phyloP scores from a whole-genome alignment of 2,888 invertebrate species.

The Agrochola lychnidis region DNA sequence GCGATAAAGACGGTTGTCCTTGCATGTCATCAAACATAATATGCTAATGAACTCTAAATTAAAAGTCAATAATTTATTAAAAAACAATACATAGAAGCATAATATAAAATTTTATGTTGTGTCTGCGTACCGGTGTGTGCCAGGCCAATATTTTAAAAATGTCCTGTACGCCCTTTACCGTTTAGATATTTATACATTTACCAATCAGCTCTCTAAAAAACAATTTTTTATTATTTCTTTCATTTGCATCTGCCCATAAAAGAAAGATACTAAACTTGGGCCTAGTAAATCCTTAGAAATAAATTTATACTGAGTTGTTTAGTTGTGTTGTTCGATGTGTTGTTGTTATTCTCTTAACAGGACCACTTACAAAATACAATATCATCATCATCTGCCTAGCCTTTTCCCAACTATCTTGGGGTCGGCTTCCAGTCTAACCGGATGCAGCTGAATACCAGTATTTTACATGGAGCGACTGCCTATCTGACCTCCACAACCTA shows the following conservation, averaged over 20 bases:
- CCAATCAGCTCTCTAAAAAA: background rate
- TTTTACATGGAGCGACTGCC: no score
- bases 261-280: background rate
- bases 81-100: background rate
- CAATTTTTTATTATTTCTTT: background rate
- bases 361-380: background rate
- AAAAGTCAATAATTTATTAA: slow-evolving; percentile 16
- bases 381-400: no score
- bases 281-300: background rate
- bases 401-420: no score
- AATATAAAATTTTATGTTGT: slow-evolving; percentile 11
- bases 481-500: no score
- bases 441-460: no score
- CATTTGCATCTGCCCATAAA: background rate
- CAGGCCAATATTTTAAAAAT: slow-evolving; percentile 18
- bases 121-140: slow-evolving; percentile 14
- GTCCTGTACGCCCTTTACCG: background rate
- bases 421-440: no score
- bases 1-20: background rate
- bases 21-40: slow-evolving; percentile 18
- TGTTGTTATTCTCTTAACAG: background rate
- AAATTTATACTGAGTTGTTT: background rate
- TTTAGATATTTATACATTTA: background rate
- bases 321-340: no score
- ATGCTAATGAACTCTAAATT: slow-evolving; percentile 10